Evolutionary conservation across 2,113 vertebrate species (phyloP).

Genomic region (Heterotilapia buettikoferi): DNA sequence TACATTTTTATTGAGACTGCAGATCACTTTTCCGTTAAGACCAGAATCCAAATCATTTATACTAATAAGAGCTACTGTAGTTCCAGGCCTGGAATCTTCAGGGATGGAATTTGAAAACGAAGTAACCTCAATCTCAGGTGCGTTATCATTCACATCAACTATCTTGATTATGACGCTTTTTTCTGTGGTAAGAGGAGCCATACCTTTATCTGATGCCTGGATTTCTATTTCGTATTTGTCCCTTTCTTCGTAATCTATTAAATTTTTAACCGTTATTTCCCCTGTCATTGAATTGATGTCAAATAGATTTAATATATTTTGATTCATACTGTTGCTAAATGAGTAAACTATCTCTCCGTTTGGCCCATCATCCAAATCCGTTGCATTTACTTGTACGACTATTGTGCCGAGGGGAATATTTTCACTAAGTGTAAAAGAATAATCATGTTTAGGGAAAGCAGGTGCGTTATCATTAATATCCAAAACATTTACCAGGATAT

Average conservation of each 20-base stretch:
- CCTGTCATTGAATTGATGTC: conserved; percentile 42
- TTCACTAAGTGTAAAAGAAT: conserved; percentile 14
- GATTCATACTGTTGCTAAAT: conserved; percentile 29
- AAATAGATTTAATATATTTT: conserved; percentile 21
- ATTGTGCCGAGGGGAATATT: conserved; percentile 28
- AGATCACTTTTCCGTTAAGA: conserved; percentile 45
- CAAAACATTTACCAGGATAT: conserved; percentile 51
- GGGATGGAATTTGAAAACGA: conserved; percentile 33
- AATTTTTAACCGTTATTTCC: conserved; percentile 22
- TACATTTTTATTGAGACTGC: conserved; percentile 5
- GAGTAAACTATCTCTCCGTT: conserved; percentile 61
- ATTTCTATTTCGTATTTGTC: conserved; percentile 64
- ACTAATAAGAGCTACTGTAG: conserved; percentile 43
- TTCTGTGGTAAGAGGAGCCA: background rate
- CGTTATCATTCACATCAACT: conserved; percentile 37
- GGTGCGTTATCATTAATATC: conserved; percentile 67
- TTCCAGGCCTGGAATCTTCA: conserved; percentile 42
- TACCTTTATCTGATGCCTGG: conserved; percentile 49
- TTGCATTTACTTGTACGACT: conserved; percentile 61
- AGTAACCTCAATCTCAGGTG: conserved; percentile 40
- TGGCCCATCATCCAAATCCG: conserved; percentile 55
- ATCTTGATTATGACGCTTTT: conserved; percentile 16
- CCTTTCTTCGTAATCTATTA: conserved; percentile 54
- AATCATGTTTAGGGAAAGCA: conserved; percentile 37
- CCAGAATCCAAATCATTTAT: conserved; percentile 39